phyloP scores from a whole-genome alignment of 1,140 invertebrate species.

The Lepidurus packardi region DNA sequence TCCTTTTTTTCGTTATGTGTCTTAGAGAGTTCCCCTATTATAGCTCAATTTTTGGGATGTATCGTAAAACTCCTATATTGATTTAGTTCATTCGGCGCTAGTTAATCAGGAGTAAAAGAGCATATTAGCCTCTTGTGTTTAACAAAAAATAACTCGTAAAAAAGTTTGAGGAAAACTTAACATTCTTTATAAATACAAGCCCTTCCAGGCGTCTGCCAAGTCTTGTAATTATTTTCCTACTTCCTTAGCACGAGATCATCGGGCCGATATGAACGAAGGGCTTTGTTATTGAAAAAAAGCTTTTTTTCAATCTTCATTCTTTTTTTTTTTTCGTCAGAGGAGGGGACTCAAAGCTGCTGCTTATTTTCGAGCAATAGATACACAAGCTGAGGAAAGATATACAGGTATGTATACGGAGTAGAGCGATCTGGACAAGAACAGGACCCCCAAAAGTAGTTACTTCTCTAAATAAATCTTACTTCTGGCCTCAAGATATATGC shows the following conservation, averaged over 20 bases:
- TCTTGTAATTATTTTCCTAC: not conserved
- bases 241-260: not conserved
- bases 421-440: not conserved
- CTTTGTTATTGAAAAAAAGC: not conserved
- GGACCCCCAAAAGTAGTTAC: not conserved
- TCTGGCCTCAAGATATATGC: not conserved
- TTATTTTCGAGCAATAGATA: constrained; percentile 20
- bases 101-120: too few species aligned
- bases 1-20: not conserved
- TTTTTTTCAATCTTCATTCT: not conserved
- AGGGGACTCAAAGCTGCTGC: not conserved
- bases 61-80: not conserved
- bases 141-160: too few species aligned
- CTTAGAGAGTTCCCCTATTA: not conserved
- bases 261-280: not conserved
- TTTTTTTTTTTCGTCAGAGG: not conserved
- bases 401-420: constrained; percentile 10
- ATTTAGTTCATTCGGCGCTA: too few species aligned
- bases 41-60: not conserved
- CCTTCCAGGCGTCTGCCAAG: not conserved
- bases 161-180: not conserved
- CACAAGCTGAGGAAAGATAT: constrained; percentile 10
- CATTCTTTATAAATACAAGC: not conserved
- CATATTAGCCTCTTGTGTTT: too few species aligned
- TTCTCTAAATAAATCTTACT: constrained; percentile 17